A percentile compares a stretch with the other conserved stretches of the same genome.
phyloP scores from a whole-genome alignment of 2,113 vertebrate species.

The Solea senegalensis region DNA sequence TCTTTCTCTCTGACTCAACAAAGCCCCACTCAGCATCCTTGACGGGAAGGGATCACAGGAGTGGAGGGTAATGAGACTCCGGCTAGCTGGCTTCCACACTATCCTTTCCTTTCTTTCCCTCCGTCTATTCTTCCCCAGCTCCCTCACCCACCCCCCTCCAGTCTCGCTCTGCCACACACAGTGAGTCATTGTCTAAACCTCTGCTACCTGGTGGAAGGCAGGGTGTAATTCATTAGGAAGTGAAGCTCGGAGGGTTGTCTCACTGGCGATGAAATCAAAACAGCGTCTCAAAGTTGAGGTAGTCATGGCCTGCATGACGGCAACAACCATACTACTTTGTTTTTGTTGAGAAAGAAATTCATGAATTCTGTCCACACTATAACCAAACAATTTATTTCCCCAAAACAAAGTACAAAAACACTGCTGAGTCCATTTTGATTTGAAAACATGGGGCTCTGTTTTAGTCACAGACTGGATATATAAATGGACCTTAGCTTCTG shows the following conservation, averaged over 20 bases:
- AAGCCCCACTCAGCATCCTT: conserved; percentile 74
- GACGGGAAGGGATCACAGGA: conserved; percentile 72
- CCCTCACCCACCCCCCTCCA: not conserved
- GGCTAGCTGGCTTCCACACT: conserved; percentile 60
- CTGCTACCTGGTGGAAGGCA: conserved; percentile 68
- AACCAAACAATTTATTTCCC: too few species aligned
- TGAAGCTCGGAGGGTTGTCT: conserved; percentile 47
- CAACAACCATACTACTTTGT: too few species aligned
- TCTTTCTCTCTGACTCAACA: conserved; percentile 65
- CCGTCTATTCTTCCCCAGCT: not conserved
- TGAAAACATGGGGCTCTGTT: too few species aligned
- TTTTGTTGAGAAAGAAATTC: too few species aligned
- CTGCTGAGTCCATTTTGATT: too few species aligned
- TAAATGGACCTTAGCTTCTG: too few species aligned
- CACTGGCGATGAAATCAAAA: conserved; percentile 66
- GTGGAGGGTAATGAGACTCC: conserved; percentile 73
- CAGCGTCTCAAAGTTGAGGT: conserved; percentile 35
- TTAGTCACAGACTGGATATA: too few species aligned
- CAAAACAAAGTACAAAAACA: too few species aligned
- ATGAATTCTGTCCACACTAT: too few species aligned
- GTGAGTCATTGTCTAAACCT: conserved; percentile 66
- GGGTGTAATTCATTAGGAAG: conserved; percentile 78
- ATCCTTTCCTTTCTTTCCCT: conserved; percentile 49
- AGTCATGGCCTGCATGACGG: too few species aligned
- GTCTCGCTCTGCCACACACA: conserved; percentile 51